These are phyloP conservation scores for Jacana jacana DNA, from an alignment of 2,113 vertebrate genomes.

Conservation along the genomic window DNA sequence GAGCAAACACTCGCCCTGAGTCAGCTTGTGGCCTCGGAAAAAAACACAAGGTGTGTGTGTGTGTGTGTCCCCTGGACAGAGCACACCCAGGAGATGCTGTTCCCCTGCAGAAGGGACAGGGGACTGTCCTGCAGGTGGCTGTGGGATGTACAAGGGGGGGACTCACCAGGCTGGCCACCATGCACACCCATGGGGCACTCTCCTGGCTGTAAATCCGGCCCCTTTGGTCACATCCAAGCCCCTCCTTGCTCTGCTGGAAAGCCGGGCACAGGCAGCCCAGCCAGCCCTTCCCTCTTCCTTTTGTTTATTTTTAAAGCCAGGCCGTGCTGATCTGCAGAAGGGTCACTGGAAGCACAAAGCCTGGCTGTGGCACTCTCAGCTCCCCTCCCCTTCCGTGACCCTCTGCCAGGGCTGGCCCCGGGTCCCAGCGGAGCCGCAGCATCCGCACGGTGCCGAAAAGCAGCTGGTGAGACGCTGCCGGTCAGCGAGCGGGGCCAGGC, in stretches of 20 bases:
- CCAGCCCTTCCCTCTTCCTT: background rate
- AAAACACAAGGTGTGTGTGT: fast-evolving
- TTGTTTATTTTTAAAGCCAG: background rate
- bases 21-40: background rate
- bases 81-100: fast-evolving
- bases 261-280: fast-evolving
- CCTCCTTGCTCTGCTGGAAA: background rate
- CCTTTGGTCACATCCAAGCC: background rate
- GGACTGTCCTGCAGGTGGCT: background rate
- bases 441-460: fast-evolving
- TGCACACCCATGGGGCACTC: fast-evolving
- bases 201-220: background rate
- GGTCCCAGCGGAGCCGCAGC: background rate
- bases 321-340: background rate
- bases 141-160: too few relatives aligned
- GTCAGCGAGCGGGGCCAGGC: background rate
- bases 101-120: background rate
- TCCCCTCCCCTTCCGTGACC: background rate
- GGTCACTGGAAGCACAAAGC: fast-evolving
- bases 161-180: background rate
- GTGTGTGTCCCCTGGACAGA: background rate
- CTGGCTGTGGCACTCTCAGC: background rate
- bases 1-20: background rate
- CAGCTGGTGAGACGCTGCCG: fast-evolving
- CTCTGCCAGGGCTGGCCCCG: background rate